phyloP scores from a whole-genome alignment of 2,888 invertebrate genomes.

The Chalcis sispes region DNA sequence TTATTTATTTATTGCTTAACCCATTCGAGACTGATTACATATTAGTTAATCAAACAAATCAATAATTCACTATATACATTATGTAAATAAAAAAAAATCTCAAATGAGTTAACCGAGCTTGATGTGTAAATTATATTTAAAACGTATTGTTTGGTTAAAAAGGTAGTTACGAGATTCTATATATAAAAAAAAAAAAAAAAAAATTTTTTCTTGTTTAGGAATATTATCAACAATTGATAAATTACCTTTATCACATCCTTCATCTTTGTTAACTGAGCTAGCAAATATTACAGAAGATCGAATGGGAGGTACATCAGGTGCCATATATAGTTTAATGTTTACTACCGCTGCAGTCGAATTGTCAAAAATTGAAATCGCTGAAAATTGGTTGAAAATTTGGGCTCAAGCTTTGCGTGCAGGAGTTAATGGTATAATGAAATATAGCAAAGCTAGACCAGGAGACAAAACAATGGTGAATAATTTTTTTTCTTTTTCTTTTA shows the following conservation, averaged over 20 bases:
- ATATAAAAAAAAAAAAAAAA: not conserved
- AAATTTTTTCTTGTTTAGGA: not conserved
- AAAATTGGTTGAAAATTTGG: conserved; percentile 76
- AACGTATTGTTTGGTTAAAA: too few species aligned
- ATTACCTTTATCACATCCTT: conserved; percentile 71
- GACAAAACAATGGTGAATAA: conserved; percentile 85
- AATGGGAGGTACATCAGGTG: conserved; percentile 89
- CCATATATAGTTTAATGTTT: conserved; percentile 86
- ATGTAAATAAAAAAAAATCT: too few species aligned
- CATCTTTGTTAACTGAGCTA: conserved; percentile 77
- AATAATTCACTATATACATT: too few species aligned
- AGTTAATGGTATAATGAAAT: conserved; percentile 81
- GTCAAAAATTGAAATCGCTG: conserved; percentile 42
- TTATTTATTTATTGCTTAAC: too few species aligned
- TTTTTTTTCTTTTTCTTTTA: conserved; percentile 8
- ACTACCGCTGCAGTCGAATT: conserved; percentile 80
- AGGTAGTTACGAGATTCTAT: too few species aligned
- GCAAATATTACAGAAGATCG: conserved; percentile 82
- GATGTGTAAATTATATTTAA: too few species aligned
- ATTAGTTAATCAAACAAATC: too few species aligned
- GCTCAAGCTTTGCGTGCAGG: conserved; percentile 78
- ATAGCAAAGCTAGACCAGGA: conserved; percentile 85
- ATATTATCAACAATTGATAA: conserved; percentile 52
- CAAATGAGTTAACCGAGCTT: too few species aligned
- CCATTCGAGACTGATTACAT: too few species aligned